Evolutionary conservation across 1,140 invertebrate genomes (phyloP), one percentile per base, ranked within the genome.

Genomic region (Zaprionus africanus): DNA sequence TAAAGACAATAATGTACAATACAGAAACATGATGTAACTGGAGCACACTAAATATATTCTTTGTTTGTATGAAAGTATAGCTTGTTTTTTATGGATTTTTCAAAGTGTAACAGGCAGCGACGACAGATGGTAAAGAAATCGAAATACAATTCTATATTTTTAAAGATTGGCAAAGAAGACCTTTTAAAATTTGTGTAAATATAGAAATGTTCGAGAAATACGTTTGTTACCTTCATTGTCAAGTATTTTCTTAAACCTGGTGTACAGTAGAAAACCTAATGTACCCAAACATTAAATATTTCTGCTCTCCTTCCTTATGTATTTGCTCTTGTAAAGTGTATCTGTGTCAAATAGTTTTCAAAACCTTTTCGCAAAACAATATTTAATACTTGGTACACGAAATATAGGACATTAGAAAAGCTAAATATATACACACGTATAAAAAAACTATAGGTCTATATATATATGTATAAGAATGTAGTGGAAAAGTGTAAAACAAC

Each of bases 91-190:
- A 17, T 2, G n/a, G n/a, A 3, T 36, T 15, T 43, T 58, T 58
- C 11, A 7, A 28, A 71, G 67, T 76, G 67, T 64, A 28, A 46
- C 19, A 69, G 61, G 64, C 76, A 65, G 79, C 80, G 64, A 58
- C 53, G 65, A 63, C 57, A 82, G 64, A 64, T 73, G 24, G 36
- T n/a, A 59, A 65, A 17, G 34, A 17, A 59, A 22, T 63, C n/a
- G 28, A 59, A 51, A 34, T 26, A 24, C 11, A 17, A 51, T 24
- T 51, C 11, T 19, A 1, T 49, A 51, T 24, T 51, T 51, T n/a
- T 17, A 17, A 17, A 9, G n/a, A 17, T 46, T 46, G n/a, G 6
- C 1, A 9, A 46, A 46, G 15, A 17, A 46, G 9, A n/a, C 41
- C n/a, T 46, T 9, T 34, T 34, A 34, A 34, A 9, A 9, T 34